A percentile compares a stretch with the other conserved stretches of the same genome.
Evolutionary conservation across 37 sponge, comb jelly and placozoan species (phyloP).

Genomic region (Agelas oroides): DNA sequence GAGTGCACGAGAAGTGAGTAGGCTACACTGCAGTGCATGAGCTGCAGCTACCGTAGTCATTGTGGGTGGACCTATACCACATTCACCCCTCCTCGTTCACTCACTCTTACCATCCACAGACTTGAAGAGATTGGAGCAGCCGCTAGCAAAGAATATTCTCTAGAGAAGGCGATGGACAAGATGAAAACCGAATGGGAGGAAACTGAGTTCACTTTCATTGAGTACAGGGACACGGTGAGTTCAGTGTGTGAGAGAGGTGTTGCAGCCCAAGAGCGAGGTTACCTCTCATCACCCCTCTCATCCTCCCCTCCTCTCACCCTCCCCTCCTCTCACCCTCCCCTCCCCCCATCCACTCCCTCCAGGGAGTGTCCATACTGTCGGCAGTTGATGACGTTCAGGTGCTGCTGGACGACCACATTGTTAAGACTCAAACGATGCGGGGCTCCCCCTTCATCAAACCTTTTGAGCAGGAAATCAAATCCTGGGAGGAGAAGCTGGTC

Average conservation of each 20-base stretch:
- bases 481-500: conserved; percentile 94
- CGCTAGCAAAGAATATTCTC: conserved; percentile 95
- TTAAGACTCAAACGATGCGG: conserved; percentile 99
- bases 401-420: conserved; percentile 98
- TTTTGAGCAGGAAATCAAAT: conserved; percentile 92
- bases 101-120: conserved; percentile 88
- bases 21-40: too few relatives aligned
- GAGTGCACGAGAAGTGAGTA: too few relatives aligned
- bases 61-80: too few relatives aligned
- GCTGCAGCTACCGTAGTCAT: too few relatives aligned
- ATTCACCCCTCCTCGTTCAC: too few relatives aligned
- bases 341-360: too few relatives aligned
- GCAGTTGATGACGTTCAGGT: conserved; percentile 97
- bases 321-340: too few relatives aligned
- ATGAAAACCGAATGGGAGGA: conserved; percentile 99
- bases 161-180: conserved; percentile 98
- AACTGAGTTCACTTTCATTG: conserved; percentile 84
- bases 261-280: too few relatives aligned
- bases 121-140: conserved; percentile 87
- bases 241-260: too few relatives aligned
- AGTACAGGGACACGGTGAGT: conserved; percentile 71
- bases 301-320: too few relatives aligned
- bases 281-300: too few relatives aligned
- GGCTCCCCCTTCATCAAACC: conserved; percentile 99
- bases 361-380: conserved; percentile 96